phyloP scores from a whole-genome alignment of 2,888 invertebrate species.

The Abscondita cerata region DNA sequence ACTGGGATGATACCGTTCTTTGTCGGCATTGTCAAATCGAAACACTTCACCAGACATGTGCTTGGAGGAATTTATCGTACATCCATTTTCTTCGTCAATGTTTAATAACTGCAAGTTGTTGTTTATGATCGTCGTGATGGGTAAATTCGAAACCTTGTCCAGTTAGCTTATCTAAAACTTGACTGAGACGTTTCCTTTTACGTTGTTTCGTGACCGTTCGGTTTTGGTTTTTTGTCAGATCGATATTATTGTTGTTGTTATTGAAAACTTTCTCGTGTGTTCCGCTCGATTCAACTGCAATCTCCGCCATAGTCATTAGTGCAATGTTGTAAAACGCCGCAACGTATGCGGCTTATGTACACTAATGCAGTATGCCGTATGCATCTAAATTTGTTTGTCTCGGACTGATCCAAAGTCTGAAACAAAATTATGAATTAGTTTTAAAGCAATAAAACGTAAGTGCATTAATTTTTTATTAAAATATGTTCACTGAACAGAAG shows the following conservation, averaged over 20 bases:
- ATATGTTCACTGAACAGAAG: no score
- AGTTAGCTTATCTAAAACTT: conserved; percentile 78
- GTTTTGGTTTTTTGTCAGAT: conserved; percentile 68
- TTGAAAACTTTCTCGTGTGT: conserved; percentile 59
- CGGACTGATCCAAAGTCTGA: neutral
- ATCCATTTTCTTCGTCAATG: conserved; percentile 48
- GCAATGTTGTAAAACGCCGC: conserved; percentile 65
- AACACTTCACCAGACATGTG: conserved; percentile 60
- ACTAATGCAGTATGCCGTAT: conserved; percentile 21
- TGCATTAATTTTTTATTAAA: no score
- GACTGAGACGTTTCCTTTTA: conserved; percentile 80
- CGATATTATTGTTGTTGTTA: conserved; percentile 68
- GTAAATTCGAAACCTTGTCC: conserved; percentile 54
- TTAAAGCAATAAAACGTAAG: no score
- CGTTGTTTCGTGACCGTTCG: conserved; percentile 69
- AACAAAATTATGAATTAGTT: no score
- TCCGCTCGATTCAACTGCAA: conserved; percentile 63
- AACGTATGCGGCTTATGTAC: conserved; percentile 52
- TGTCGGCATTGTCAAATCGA: conserved; percentile 60
- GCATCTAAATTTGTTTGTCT: neutral
- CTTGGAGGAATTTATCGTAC: conserved; percentile 50
- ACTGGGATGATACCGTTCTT: conserved; percentile 56
- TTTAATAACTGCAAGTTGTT: conserved; percentile 60
- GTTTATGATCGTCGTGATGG: conserved; percentile 54
- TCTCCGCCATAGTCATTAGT: conserved; percentile 78